These are phyloP conservation scores for Hiodon alosoides DNA, from an alignment of 2,113 vertebrate species.

Conservation along the genomic window DNA sequence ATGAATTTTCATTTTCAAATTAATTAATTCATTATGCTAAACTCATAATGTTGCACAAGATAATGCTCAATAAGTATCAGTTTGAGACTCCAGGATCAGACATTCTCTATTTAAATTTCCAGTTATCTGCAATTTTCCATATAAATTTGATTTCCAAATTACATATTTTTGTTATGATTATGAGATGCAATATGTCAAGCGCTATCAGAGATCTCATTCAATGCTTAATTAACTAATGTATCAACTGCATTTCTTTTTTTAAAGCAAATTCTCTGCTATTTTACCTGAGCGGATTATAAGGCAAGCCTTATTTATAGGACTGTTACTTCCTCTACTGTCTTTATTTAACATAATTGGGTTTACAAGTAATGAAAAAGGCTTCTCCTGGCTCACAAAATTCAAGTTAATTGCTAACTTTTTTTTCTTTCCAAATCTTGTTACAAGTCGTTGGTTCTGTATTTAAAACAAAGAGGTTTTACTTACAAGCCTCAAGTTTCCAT, in stretches of 20 bases:
- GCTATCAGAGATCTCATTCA: too few relatives aligned
- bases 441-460: background rate
- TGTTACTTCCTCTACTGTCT: background rate
- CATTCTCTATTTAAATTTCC: conserved; percentile 2
- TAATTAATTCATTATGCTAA: background rate
- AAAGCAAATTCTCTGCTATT: too few relatives aligned
- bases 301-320: background rate
- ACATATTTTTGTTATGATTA: background rate
- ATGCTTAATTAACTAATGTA: too few relatives aligned
- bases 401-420: too few relatives aligned
- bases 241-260: too few relatives aligned
- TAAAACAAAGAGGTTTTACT: background rate
- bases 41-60: background rate
- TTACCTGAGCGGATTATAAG: too few relatives aligned
- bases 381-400: too few relatives aligned
- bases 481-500: background rate
- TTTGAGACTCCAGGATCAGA: background rate
- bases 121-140: background rate
- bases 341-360: background rate
- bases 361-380: too few relatives aligned
- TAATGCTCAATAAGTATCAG: too few relatives aligned
- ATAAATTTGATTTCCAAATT: background rate
- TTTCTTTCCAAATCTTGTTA: background rate
- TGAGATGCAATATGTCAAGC: background rate
- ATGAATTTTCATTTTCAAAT: background rate